These are phyloP conservation scores for Aleiodes leptofemur DNA, from an alignment of 2,888 invertebrate species.

Conservation along the genomic window DNA sequence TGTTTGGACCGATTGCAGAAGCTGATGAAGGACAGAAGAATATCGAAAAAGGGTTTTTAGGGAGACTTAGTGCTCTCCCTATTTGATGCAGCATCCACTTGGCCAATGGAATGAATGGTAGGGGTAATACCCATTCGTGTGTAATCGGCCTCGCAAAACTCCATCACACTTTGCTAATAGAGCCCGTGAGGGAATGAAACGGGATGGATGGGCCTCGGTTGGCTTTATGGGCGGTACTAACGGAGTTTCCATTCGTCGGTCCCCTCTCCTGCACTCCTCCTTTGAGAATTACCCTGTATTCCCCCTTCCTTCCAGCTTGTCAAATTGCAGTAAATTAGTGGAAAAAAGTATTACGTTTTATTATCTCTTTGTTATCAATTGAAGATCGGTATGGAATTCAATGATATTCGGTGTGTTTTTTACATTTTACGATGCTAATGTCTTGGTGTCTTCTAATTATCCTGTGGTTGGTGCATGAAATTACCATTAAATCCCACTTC, in stretches of 20 bases:
- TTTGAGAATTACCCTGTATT: slow-evolving; percentile 13
- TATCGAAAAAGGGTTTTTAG: slow-evolving; percentile 36
- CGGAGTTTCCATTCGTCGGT: slow-evolving; percentile 40
- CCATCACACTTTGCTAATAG: slow-evolving; percentile 76
- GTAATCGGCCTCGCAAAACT: slow-evolving; percentile 76
- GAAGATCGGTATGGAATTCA: no score
- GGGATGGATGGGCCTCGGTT: slow-evolving; percentile 63
- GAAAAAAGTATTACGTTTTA: no score
- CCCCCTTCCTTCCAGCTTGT: not conserved
- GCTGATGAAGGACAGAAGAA: slow-evolving; percentile 29
- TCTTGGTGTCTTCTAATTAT: slow-evolving; percentile 52
- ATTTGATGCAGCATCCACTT: slow-evolving; percentile 34
- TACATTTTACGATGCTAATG: no score
- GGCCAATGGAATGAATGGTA: slow-evolving; percentile 46
- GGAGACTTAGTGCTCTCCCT: slow-evolving; percentile 48
- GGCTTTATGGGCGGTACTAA: slow-evolving; percentile 63
- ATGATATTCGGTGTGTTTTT: no score
- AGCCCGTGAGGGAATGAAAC: slow-evolving; percentile 68
- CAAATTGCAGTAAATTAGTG: no score
- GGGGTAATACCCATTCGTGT: slow-evolving; percentile 75
- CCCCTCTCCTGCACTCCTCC: slow-evolving; percentile 1
- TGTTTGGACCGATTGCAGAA: slow-evolving; percentile 5
- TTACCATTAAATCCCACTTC: slow-evolving; percentile 51
- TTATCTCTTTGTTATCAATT: no score
- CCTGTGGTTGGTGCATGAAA: slow-evolving; percentile 55